Evolutionary conservation across 2,797 vertebrate genomes (phyloP).

Genomic region (Sebastes alutus): DNA sequence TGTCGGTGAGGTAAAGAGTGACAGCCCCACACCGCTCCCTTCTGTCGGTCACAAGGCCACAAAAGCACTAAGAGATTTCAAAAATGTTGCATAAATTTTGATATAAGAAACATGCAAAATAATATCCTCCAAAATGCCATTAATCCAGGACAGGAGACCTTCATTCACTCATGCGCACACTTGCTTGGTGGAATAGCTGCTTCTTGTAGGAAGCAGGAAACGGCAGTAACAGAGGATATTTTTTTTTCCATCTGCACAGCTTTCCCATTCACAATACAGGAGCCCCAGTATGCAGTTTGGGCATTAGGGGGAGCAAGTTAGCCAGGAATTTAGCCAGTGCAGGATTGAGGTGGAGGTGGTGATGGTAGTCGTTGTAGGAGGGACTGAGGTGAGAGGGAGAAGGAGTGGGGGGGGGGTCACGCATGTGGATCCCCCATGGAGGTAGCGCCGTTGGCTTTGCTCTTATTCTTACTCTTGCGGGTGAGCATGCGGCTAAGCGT

Average conservation of each 20-base stretch:
- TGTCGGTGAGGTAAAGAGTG: slow-evolving; percentile 45
- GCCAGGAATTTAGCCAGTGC: slow-evolving; percentile 41
- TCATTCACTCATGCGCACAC: slow-evolving; percentile 36
- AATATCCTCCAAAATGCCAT: slow-evolving; percentile 41
- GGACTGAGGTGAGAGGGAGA: slow-evolving; percentile 18
- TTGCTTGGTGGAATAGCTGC: slow-evolving; percentile 36
- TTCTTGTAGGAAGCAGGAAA: slow-evolving; percentile 25
- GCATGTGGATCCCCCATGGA: slow-evolving; percentile 78
- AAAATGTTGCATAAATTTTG: slow-evolving; percentile 63
- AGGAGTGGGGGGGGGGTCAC: slow-evolving; percentile 45
- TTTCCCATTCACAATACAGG: slow-evolving; percentile 48
- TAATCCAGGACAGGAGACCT: slow-evolving; percentile 15
- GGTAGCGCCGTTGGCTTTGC: slow-evolving; percentile 85
- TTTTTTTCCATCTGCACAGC: slow-evolving; percentile 26
- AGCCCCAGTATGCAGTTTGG: slow-evolving; percentile 17
- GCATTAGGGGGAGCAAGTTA: slow-evolving; percentile 22
- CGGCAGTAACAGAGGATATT: slow-evolving; percentile 15
- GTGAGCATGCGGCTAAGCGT: slow-evolving; percentile 89
- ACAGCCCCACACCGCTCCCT: slow-evolving; percentile 33
- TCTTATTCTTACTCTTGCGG: slow-evolving; percentile 88
- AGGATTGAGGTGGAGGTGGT: slow-evolving; percentile 49
- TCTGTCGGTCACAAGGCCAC: slow-evolving; percentile 54
- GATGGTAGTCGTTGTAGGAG: slow-evolving; percentile 37
- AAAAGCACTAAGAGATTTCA: slow-evolving; percentile 56
- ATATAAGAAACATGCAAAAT: slow-evolving; percentile 55